Conservation (phyloP, 2,113 vertebrate genomes). For the Pteruthius melanotis region DNA sequence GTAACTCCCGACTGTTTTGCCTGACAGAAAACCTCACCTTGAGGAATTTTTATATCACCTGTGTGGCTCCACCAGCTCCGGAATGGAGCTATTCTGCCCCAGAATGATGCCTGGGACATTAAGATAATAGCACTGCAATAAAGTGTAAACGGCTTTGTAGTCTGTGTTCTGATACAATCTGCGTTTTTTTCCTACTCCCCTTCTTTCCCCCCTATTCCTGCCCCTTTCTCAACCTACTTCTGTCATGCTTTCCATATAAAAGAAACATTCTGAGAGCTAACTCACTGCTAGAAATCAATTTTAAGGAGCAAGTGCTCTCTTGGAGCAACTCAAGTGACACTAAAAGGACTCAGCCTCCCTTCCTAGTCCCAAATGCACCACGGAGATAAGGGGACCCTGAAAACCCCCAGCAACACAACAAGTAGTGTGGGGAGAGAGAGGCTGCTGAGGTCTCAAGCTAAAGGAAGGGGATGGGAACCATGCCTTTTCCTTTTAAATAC, state of each 20-base stretch:
- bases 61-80: background rate
- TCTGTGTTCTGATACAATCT: background rate
- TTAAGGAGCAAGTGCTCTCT: background rate
- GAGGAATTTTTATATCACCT: background rate
- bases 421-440: fast-evolving
- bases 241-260: background rate
- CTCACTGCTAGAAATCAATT: slow-evolving; percentile 16
- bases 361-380: background rate
- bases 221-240: background rate
- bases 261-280: background rate
- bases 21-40: background rate
- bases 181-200: fast-evolving
- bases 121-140: background rate
- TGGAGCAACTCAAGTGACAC: background rate
- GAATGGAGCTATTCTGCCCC: background rate
- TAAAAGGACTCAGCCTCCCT: background rate
- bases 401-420: background rate
- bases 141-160: background rate
- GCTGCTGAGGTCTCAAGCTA: background rate
- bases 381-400: background rate
- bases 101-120: background rate
- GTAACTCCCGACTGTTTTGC: background rate
- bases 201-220: fast-evolving
- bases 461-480: background rate
- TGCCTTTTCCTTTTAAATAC: background rate